Evolutionary conservation across 1,140 invertebrate genomes (phyloP).

Genomic region (Solen grandis): DNA sequence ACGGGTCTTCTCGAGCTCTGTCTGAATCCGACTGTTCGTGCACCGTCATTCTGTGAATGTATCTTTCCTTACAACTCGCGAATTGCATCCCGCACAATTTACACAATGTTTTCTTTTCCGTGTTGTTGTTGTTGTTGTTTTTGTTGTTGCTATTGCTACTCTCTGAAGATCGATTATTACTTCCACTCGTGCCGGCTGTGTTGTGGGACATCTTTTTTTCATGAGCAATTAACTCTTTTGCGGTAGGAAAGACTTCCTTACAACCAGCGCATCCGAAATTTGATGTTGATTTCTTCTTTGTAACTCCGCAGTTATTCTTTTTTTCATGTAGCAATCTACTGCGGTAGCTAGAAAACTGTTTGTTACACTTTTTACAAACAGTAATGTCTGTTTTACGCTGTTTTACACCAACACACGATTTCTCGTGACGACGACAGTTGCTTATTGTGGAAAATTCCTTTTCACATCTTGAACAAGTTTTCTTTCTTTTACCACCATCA

Average conservation of each 20-base stretch:
- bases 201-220: not conserved
- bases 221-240: not conserved
- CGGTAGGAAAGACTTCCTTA: not conserved
- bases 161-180: not conserved
- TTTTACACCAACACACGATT: not conserved
- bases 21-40: not conserved
- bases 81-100: not conserved
- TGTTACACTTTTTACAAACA: not conserved
- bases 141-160: not conserved
- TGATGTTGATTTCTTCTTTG: not conserved
- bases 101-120: no score
- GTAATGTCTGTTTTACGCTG: not conserved
- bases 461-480: no score
- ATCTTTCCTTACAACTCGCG: not conserved
- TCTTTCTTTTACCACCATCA: no score
- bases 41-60: not conserved
- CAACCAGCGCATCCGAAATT: not conserved
- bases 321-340: not conserved
- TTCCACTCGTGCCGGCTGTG: not conserved
- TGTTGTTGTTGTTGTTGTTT: not conserved
- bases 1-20: not conserved
- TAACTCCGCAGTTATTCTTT: no score
- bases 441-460: no score
- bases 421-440: not conserved
- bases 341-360: not conserved